Conservation (phyloP, 1,140 invertebrate species). For the Prorops nasuta region DNA sequence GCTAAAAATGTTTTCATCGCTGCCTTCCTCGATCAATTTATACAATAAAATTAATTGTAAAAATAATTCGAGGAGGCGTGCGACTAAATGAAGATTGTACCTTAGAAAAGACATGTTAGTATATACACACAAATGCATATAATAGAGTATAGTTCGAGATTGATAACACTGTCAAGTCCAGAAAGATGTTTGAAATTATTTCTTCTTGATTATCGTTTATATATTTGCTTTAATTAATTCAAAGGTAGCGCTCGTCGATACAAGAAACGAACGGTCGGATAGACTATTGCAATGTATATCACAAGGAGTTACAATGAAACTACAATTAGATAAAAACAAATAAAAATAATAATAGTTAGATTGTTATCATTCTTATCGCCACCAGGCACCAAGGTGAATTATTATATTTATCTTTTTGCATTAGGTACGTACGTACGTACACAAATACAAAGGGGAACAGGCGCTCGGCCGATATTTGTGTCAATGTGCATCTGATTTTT, state of each 20-base stretch:
- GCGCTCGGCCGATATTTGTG: conserved; percentile 21
- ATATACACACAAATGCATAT: too few relatives aligned
- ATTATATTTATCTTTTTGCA: too few relatives aligned
- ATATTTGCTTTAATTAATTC: conserved; percentile 29
- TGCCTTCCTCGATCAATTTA: too few relatives aligned
- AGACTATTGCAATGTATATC: conserved; percentile 58
- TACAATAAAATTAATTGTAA: too few relatives aligned
- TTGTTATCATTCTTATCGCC: conserved; percentile 34
- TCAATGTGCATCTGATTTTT: conserved; percentile 22
- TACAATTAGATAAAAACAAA: conserved; percentile 57
- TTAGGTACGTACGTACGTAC: conserved; percentile 40
- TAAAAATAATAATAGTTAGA: conserved; percentile 46
- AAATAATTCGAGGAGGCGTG: too few relatives aligned
- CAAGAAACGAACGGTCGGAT: conserved; percentile 49
- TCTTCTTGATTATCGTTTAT: too few relatives aligned
- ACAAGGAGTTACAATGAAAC: conserved; percentile 58
- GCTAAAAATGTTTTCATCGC: too few relatives aligned
- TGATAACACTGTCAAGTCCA: too few relatives aligned
- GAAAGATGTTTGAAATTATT: too few relatives aligned
- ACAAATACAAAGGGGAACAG: conserved; percentile 26
- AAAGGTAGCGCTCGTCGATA: conserved; percentile 48
- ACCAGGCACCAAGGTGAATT: conserved; percentile 42
- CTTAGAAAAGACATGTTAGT: too few relatives aligned
- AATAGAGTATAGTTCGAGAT: too few relatives aligned
- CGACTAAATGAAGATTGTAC: too few relatives aligned